Evolutionary conservation across 2,797 vertebrate genomes (phyloP), one percentile per base, ranked within the genome.

Genomic region (Siniperca undulata): DNA sequence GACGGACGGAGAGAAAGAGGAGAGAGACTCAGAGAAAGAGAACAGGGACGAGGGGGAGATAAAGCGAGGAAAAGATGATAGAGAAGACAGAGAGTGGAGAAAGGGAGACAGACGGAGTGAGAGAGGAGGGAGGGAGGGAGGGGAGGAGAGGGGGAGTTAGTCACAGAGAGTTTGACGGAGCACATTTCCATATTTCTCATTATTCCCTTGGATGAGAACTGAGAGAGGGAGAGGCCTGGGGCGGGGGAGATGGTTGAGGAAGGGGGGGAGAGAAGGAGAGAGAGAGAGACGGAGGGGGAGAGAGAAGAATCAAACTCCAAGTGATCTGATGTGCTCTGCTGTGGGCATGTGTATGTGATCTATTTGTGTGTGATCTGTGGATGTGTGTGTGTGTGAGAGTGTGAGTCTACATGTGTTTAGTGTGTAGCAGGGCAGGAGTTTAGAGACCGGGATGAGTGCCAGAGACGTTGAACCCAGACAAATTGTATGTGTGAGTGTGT

Each of bases 121-220:
- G 55, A 55, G 62, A 52, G 46, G 72, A 66, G 46, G 24, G 85
- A 73, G 74, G 24, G 85, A 73, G 74, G 56, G 70, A 74, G 68
- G 56, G 67, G 85, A 74, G 76, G 85, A 82, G 88, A 83, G 85
- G 72, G 86, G 83, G 90, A 87, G 90, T 93, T 94, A 93, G 90
- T 93, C 90, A 94, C 88, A 93, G 89, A 87, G 86, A 92, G 90
- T 93, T 93, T 93, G 93, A 93, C 80, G 72, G 88, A 89, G 87
- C 75, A 89, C 85, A 95, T 95, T 95, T 95, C 92, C 93, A 95
- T 95, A 94, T 95, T 95, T 95, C 92, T 92, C 92, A 94, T 95
- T 94, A 95, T 94, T 94, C 93, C 90, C 88, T 91, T 92, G 93
- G 92, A 93, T 91, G 89, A 88, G 89, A 91, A 86, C 86, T 89